Evolutionary conservation across 2,113 vertebrate genomes (phyloP).

Genomic region (Atlantisia rogersi): DNA sequence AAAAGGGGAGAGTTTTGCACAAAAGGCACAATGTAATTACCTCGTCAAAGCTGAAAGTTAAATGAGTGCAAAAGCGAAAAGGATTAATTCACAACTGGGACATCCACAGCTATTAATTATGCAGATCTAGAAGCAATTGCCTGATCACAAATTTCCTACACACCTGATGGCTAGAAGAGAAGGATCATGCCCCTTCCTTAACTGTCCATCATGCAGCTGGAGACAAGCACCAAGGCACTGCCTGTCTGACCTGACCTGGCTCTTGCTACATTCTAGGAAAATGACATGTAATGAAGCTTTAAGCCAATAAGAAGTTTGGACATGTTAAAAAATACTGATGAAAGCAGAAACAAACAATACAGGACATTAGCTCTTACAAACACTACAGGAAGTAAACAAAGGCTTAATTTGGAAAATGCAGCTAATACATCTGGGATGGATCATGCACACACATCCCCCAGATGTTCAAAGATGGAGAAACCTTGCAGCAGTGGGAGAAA

Average conservation of each 20-base stretch:
- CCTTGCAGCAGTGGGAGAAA: background rate
- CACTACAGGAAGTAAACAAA: constrained; percentile 27
- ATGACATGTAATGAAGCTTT: background rate
- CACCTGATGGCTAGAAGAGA: background rate
- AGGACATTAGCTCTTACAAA: constrained; percentile 10
- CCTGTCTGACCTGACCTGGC: background rate
- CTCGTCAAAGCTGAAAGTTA: background rate
- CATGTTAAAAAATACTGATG: background rate
- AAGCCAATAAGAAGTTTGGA: background rate
- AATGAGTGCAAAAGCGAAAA: background rate
- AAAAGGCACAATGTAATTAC: background rate
- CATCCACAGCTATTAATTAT: background rate
- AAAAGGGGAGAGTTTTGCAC: background rate
- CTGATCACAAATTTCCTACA: background rate
- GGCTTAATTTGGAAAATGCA: constrained; percentile 3
- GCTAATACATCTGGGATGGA: constrained; percentile 41
- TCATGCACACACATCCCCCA: background rate
- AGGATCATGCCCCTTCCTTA: background rate
- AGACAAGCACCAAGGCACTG: rapidly evolving
- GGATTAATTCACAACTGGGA: background rate
- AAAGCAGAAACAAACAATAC: constrained; percentile 12
- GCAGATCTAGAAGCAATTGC: background rate
- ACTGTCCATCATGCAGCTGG: background rate
- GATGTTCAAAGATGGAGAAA: constrained; percentile 14
- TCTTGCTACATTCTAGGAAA: background rate